Conservation (phyloP, 2,797 vertebrate species). For the Brachyrhaphis roseni region DNA sequence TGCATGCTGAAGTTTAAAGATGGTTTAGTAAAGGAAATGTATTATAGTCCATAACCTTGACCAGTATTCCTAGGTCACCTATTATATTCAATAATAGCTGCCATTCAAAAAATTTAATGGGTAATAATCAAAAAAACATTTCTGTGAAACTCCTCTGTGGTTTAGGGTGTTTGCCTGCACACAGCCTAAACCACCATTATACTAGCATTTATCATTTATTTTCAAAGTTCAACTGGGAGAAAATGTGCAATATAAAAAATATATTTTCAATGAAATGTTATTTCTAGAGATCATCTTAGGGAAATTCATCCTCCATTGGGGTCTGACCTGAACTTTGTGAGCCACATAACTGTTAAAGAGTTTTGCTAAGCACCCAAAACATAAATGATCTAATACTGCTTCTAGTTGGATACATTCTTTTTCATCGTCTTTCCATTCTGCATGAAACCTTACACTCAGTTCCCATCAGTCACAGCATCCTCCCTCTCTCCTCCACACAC, state of each 20-base stretch:
- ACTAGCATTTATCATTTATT: not conserved
- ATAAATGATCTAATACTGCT: not conserved
- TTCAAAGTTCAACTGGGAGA: not conserved
- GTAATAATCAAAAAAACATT: too few relatives aligned
- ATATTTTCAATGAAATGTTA: not conserved
- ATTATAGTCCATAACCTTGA: not conserved
- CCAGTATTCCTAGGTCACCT: not conserved
- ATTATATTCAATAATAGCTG: too few relatives aligned
- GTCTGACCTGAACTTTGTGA: not conserved
- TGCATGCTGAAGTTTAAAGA: not conserved
- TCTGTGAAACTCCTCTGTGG: too few relatives aligned
- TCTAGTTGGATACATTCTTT: not conserved
- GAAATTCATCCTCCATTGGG: not conserved
- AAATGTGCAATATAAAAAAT: not conserved
- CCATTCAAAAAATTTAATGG: too few relatives aligned
- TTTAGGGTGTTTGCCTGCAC: not conserved
- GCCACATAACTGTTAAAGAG: not conserved
- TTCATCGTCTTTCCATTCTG: not conserved
- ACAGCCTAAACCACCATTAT: not conserved
- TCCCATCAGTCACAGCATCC: slow-evolving; percentile 18
- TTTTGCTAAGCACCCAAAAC: not conserved
- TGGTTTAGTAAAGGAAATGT: not conserved
- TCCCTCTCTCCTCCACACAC: slow-evolving; percentile 7
- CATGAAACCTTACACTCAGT: slow-evolving; percentile 1
- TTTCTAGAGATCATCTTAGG: not conserved